Evolutionary conservation across 30 jellyfish, hydroid and myxozoan species (phyloP).

Genomic region (Chrysaora quinquecirrha): DNA sequence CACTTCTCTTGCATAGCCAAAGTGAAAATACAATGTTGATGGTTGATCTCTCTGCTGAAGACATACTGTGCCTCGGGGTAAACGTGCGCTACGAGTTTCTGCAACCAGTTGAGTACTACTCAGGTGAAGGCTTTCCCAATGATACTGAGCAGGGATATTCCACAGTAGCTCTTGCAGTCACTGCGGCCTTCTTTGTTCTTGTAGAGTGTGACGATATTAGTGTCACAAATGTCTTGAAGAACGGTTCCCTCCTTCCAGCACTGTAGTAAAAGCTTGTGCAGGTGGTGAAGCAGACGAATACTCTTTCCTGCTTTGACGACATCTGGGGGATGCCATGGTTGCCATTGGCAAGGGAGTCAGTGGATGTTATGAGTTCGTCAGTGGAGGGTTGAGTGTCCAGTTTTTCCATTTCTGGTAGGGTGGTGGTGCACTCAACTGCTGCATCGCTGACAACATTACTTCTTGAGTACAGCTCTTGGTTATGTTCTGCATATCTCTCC

Average conservation of each 20-base stretch:
- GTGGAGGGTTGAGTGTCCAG: conserved; percentile 14
- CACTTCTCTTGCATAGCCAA: background rate
- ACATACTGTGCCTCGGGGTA: conserved; percentile 59
- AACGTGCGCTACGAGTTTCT: conserved; percentile 12
- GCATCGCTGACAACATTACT: background rate
- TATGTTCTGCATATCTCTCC: conserved; percentile 47
- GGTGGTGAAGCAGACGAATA: conserved; percentile 17
- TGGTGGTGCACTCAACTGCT: conserved; percentile 2
- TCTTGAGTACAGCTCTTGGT: conserved; percentile 27
- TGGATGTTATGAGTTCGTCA: conserved; percentile 1
- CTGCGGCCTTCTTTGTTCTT: conserved; percentile 56
- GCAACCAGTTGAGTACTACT: conserved; percentile 17
- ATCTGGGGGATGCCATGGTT: conserved; percentile 30
- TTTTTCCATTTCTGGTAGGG: conserved; percentile 22
- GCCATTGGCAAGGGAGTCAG: conserved; percentile 18
- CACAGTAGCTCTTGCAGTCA: conserved; percentile 59
- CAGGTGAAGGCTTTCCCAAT: conserved; percentile 35
- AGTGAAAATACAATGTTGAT: background rate
- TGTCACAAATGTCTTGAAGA: conserved; percentile 42
- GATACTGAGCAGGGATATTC: conserved; percentile 50
- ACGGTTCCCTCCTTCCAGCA: conserved; percentile 36
- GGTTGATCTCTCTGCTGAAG: background rate
- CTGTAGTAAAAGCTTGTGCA: conserved; percentile 20
- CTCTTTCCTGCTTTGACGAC: background rate
- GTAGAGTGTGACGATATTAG: conserved; percentile 17